A percentile compares a stretch with the other conserved stretches of the same genome.
These are phyloP conservation scores for Pelagia noctiluca DNA, from an alignment of 30 jellyfish, hydroid and myxozoan species.

Conservation along the genomic window DNA sequence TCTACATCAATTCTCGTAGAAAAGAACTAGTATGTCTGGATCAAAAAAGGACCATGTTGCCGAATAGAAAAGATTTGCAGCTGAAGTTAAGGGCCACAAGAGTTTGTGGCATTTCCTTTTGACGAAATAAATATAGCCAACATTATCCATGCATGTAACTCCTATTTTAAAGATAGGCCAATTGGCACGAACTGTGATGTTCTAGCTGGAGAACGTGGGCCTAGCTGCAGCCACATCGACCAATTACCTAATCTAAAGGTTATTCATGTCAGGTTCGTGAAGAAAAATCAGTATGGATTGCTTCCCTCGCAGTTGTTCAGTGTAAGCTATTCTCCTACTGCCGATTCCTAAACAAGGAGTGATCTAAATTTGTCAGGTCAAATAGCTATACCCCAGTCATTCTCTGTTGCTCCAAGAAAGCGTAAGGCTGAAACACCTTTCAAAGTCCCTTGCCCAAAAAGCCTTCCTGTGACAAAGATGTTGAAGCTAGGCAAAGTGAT, in stretches of 20 bases:
- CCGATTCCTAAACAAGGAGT: neutral
- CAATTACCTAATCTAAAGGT: slow-evolving; percentile 39
- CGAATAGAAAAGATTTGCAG: slow-evolving; percentile 26
- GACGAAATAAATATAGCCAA: slow-evolving; percentile 44
- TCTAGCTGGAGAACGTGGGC: slow-evolving; percentile 59
- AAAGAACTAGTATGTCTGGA: neutral
- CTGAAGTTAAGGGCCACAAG: slow-evolving; percentile 45
- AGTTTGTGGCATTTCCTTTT: slow-evolving; percentile 29
- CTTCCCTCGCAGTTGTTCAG: neutral
- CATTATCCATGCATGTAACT: slow-evolving; percentile 1
- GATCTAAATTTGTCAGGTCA: neutral
- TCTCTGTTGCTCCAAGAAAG: slow-evolving; percentile 9
- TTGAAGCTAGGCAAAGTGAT: slow-evolving; percentile 49
- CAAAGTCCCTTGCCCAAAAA: slow-evolving; percentile 29
- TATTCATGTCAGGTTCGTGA: slow-evolving; percentile 48
- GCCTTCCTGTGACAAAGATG: slow-evolving; percentile 42
- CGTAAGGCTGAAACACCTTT: slow-evolving; percentile 16
- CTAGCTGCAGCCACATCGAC: slow-evolving; percentile 30
- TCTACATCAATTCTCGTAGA: neutral
- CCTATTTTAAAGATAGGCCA: slow-evolving; percentile 3
- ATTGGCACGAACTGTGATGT: slow-evolving; percentile 47
- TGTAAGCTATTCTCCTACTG: neutral
- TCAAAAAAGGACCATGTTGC: slow-evolving; percentile 4
- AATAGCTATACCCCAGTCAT: neutral
- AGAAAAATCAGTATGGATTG: slow-evolving; percentile 2